A percentile compares a stretch with the other conserved stretches of the same genome.
These are phyloP conservation scores for Scalopus aquaticus DNA, from an alignment of 2,113 vertebrate species.

Conservation along the genomic window DNA sequence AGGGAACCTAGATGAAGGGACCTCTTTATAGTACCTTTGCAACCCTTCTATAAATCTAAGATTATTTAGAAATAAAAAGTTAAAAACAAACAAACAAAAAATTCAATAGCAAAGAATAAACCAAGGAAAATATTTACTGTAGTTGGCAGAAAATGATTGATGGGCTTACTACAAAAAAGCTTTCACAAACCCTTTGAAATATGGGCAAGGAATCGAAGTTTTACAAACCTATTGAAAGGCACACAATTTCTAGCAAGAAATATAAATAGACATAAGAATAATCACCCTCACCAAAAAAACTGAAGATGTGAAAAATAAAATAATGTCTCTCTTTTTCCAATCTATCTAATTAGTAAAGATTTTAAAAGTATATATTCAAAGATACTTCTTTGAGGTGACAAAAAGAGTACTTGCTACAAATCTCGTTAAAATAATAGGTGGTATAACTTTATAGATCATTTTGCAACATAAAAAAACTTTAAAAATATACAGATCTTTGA, in stretches of 20 bases:
- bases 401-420: background rate
- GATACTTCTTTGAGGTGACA: background rate
- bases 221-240: background rate
- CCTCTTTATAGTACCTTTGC: background rate
- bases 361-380: background rate
- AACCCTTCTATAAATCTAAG: background rate
- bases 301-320: background rate
- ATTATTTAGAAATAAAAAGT: slow-evolving; percentile 4
- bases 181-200: slow-evolving; percentile 10
- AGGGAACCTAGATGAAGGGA: background rate
- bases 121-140: background rate
- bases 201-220: background rate
- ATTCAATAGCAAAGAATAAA: background rate
- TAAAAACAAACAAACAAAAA: background rate
- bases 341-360: background rate
- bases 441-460: background rate
- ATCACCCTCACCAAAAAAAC: background rate
- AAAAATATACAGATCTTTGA: background rate
- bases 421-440: background rate
- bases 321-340: background rate
- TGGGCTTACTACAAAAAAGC: background rate
- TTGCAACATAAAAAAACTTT: background rate
- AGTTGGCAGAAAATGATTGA: background rate
- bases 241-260: background rate
- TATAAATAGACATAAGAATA: background rate